Base-by-base conservation (phyloP, 1,140 invertebrate genomes). In the Tetragnatha versicolor region DNA sequence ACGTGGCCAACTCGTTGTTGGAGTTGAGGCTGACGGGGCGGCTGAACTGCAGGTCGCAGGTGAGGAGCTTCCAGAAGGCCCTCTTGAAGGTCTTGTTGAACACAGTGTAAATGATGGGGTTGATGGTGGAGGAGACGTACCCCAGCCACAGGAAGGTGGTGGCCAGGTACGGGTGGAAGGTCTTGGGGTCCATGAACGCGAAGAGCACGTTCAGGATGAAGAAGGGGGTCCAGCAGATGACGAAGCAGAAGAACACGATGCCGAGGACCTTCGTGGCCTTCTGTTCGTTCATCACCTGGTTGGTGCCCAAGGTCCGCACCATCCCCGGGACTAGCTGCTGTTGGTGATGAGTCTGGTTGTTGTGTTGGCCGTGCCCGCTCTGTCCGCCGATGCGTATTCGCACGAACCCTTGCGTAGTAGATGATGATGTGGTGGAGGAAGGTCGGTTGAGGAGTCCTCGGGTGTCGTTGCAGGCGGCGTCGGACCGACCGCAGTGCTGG, bases 251-350 rank as follows among this genome's bases (percentile, higher is more conserved):
- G 86, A 97, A 97, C 0, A 97, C 94, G 0, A 97, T 92, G 1
- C 94, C 94, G 5, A 97, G 86, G 1, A 96, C 94, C 87, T 96
- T 95, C n/a, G 94, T 96, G 0, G 95, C 95, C 84, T 97, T 97
- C 83, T 96, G 94, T 84, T 97, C 95, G 39, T 83, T 87, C 55
- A 77, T 68, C 2, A 84, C 84, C 61, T 83, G 82, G 25, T 69
- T 68, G 2, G 73, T 77, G 0, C 73, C 73, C 6, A 77, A 27
- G n/a, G 73, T 77, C 29, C 75, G 29, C 9, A 78, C 75, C 75
- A 78, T 78, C 3, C 75, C 75, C 7, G 75, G 75, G 14, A 78
- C 75, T 2, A 78, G 25, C 29, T 66, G 61, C n/a, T 77, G 73
- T n/a, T 78, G 75, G 7, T 73, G 53, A 1, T 58, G 29, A 7